Base-by-base conservation (phyloP, 2,113 vertebrate species). In the Catagonus wagneri region DNA sequence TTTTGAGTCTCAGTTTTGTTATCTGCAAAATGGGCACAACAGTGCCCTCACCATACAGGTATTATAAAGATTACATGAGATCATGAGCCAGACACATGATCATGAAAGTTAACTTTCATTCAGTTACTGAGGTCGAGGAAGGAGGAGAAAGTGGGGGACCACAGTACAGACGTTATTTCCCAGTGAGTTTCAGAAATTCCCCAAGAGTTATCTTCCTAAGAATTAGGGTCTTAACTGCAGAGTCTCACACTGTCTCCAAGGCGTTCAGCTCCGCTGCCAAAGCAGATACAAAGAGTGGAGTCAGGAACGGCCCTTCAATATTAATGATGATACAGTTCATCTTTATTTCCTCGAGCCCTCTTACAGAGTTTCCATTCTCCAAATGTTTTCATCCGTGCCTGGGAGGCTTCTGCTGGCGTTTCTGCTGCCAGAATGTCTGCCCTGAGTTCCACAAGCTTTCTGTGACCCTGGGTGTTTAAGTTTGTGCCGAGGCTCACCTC, bases 201-300 rank as follows among this genome's bases (percentile, higher is more conserved):
- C 11, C 14, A 4, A 0, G 6, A 9, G 32, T n/a, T 17, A 9
- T 50, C 65, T 56, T 80, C 66, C 39, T 56, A 11, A 78, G 60
- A 16, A 20, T 50, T 19, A 54, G 66, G 17, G 6, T 1, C 2
- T n/a, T 44, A 11, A 44, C 7, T 15, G 2, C 4, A 25, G 2
- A 2, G 4, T 52, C 36, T 61, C 39, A 4, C 8, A 0, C 2
- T 2, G 32, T 13, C 2, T 34, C 7, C 4, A 4, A 19, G 2
- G 34, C 29, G 10, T 22, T 17, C 68, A 22, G n/a, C 0, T 44
- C 44, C 44, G 44, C 44, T 44, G 44, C 44, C 44, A 44, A 44
- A 44, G 44, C 44, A 44, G 44, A 44, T 44, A 44, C 44, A 1
- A 20, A 25, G 32, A 16, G 36, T 12, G 6, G 13, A 13, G 36